A percentile compares a stretch with the other conserved stretches of the same genome.
Evolutionary conservation across 1,140 invertebrate genomes (phyloP).

Genomic region (Cotesia chilonis): DNA sequence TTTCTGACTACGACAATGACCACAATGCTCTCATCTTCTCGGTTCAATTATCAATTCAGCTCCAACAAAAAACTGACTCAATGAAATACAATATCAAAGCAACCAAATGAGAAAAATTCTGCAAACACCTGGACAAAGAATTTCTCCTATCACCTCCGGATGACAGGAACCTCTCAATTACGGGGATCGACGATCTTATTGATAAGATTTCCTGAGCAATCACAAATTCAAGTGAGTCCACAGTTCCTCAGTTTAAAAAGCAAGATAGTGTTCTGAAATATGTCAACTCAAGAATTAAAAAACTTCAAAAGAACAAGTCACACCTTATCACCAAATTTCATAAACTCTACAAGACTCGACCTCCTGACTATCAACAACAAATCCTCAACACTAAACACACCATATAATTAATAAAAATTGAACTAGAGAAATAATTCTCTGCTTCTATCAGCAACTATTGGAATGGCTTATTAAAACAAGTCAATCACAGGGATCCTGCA

Average conservation of each 20-base stretch:
- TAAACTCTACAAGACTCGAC: not conserved
- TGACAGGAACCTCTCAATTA: conserved; percentile 21
- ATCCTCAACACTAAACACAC: not conserved
- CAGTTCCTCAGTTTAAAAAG: not conserved
- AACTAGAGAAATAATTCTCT: conserved; percentile 9
- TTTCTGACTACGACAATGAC: no score
- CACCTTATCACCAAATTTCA: not conserved
- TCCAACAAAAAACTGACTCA: no score
- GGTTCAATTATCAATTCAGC: no score
- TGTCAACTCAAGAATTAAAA: conserved; percentile 15
- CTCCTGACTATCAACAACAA: no score
- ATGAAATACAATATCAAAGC: no score
- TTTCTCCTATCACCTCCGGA: not conserved
- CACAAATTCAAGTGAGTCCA: not conserved
- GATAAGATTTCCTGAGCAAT: not conserved
- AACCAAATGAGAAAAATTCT: no score
- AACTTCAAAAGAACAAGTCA: conserved; percentile 6
- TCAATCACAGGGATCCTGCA: conserved; percentile 15
- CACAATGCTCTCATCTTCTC: no score
- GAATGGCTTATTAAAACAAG: not conserved
- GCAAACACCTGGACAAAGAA: no score
- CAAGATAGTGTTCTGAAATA: conserved; percentile 2
- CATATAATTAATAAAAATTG: not conserved
- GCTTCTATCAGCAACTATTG: conserved; percentile 22
- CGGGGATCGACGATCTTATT: conserved; percentile 20